These are phyloP conservation scores for Bombus pyrosoma DNA, from an alignment of 1,140 invertebrate genomes.

Conservation along the genomic window DNA sequence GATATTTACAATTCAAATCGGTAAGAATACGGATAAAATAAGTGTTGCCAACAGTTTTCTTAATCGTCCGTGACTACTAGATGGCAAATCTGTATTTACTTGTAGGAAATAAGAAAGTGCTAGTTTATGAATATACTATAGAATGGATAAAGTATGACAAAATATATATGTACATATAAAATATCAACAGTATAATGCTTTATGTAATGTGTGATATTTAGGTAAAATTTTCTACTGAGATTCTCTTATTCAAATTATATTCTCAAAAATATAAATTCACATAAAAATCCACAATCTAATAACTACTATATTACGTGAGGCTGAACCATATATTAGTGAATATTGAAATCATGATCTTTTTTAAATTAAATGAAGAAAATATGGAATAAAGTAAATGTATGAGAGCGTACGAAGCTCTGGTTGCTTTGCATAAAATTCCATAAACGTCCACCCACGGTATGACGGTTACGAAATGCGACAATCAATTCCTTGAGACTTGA, in stretches of 20 bases:
- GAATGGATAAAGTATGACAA: no score
- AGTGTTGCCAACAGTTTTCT: background rate
- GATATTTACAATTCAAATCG: slow-evolving; percentile 19
- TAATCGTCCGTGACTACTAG: background rate
- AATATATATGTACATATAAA: no score
- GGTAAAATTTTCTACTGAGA: no score
- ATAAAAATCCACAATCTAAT: background rate
- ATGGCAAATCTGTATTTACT: no score
- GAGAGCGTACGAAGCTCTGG: background rate
- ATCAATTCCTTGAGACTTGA: background rate
- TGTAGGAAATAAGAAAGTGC: no score
- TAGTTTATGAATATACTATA: no score
- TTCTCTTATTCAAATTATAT: no score
- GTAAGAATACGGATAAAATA: background rate
- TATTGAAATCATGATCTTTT: background rate
- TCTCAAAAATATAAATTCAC: no score
- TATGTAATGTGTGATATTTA: no score
- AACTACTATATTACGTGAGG: background rate
- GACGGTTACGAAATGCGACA: background rate
- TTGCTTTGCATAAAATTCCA: background rate
- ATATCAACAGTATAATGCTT: no score
- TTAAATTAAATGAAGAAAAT: background rate
- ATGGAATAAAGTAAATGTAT: background rate
- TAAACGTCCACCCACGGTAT: background rate
- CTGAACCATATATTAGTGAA: background rate